Base-by-base conservation (phyloP, 2,113 vertebrate species). In the Desmodus rotundus region DNA sequence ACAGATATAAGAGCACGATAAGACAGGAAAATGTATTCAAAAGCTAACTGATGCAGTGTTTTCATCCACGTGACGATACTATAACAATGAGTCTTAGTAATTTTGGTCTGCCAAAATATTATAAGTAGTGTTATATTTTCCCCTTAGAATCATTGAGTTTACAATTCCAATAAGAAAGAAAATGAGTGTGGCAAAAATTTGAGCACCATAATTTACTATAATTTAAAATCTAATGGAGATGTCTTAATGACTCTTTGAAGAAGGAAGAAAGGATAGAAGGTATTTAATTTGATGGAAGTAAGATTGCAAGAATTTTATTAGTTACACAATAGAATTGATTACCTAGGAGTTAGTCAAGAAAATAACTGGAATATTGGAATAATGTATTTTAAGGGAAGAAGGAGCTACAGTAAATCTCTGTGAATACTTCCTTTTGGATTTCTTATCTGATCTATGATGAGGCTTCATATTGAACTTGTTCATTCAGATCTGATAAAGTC, bases 381-480 rank as follows among this genome's bases (percentile, higher is more conserved):
- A 22, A 56, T 80, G 13, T 43, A 47, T 47, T 47, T 89, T 68
- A 31, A 52, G 7, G 4, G 7, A 56, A 81, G 13, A 84, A 76
- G 16, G 9, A 54, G 83, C 36, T 2, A 6, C 5, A 61, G 1
- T 38, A 56, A 54, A 90, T 26, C 28, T 88, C 31, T 83, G 28
- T 82, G 22, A 80, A 36, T 67, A 58, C 41, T 28, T 63, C 63
- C 36, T 1, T 68, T 94, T 54, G 17, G 15, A 9, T 68, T 78
- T 72, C 84, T 78, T 86, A 78, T 82, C 31, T 56, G 67, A 61
- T 88, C 41, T 82, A 76, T 0, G 38, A 93, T 86, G 47, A 90
- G 56, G 43, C 7, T 98, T 97, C 97, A 92, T 96, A 87, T 19
- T 92, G 63, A 77, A 93, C 50, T 67, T 74, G 0, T 50, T 93